These are phyloP conservation scores for Hydractinia echinata DNA, from an alignment of 30 jellyfish, hydroid and myxozoan genomes.

Conservation along the genomic window DNA sequence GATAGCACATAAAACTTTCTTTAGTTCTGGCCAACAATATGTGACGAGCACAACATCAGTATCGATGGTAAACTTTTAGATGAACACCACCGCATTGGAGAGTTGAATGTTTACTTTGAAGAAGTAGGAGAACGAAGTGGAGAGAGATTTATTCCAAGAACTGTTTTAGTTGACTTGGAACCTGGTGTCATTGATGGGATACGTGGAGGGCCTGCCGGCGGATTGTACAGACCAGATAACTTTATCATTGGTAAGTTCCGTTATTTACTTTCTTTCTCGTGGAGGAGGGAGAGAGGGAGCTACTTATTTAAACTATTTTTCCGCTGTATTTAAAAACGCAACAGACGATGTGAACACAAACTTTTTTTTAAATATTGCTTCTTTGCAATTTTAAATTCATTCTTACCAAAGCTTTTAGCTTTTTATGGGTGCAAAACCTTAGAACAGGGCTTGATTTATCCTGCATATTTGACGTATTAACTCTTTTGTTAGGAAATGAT, in stretches of 20 bases:
- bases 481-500: conserved; percentile 40
- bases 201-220: conserved; percentile 68
- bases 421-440: neutral
- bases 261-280: no score
- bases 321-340: no score
- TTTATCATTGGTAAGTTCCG: conserved; percentile 63
- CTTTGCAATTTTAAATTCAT: neutral
- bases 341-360: no score
- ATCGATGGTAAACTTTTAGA: conserved; percentile 40
- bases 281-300: no score
- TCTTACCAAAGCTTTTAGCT: conserved; percentile 9
- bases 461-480: no score
- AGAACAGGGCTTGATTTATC: no score
- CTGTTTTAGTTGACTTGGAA: conserved; percentile 80
- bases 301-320: no score
- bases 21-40: conserved; percentile 90
- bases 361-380: neutral
- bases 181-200: conserved; percentile 92
- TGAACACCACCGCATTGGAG: conserved; percentile 22
- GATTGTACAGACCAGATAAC: conserved; percentile 79
- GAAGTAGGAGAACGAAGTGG: conserved; percentile 51
- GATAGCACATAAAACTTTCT: neutral
- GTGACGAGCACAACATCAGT: conserved; percentile 73
- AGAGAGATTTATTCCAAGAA: conserved; percentile 66
- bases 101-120: conserved; percentile 63